phyloP scores from a whole-genome alignment of 2,113 vertebrate genomes.

The Riparia riparia region DNA sequence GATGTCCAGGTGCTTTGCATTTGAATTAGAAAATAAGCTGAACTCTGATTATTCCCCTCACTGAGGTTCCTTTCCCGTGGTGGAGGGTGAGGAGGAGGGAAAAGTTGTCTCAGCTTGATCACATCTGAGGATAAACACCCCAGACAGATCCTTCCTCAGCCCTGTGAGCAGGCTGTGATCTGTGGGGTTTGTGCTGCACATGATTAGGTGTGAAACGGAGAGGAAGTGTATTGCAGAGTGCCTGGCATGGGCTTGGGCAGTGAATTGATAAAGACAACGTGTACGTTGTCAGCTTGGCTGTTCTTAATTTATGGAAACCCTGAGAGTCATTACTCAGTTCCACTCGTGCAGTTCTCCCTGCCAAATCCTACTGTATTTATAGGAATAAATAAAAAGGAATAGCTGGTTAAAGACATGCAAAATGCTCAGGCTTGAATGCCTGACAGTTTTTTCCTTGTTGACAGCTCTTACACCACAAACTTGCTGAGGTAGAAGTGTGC shows the following conservation, averaged over 20 bases:
- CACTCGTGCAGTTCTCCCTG: neutral
- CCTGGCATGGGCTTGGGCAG: slow-evolving; percentile 44
- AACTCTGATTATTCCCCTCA: neutral
- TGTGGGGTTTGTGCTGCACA: slow-evolving; percentile 69
- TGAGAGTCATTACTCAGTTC: slow-evolving; percentile 56
- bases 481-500: neutral
- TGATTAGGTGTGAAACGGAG: slow-evolving; percentile 74
- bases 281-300: slow-evolving; percentile 64
- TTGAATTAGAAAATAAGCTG: neutral
- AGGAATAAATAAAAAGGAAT: slow-evolving; percentile 32
- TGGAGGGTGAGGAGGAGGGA: neutral
- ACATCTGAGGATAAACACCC: slow-evolving; percentile 28
- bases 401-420: slow-evolving; percentile 22
- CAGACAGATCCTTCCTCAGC: slow-evolving; percentile 12
- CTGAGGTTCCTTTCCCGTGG: neutral
- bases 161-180: slow-evolving; percentile 49
- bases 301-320: slow-evolving; percentile 72
- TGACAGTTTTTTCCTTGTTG: neutral
- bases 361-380: slow-evolving; percentile 59
- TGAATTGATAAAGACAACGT: slow-evolving; percentile 68
- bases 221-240: slow-evolving; percentile 70
- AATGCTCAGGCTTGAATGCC: slow-evolving; percentile 23
- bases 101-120: neutral
- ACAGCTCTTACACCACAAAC: neutral
- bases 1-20: neutral